Percentiles rank a stretch among this genome's conserved stretches.
Evolutionary conservation across 2,888 invertebrate species (phyloP).

Genomic region (Drosophila kambysellisi): DNA sequence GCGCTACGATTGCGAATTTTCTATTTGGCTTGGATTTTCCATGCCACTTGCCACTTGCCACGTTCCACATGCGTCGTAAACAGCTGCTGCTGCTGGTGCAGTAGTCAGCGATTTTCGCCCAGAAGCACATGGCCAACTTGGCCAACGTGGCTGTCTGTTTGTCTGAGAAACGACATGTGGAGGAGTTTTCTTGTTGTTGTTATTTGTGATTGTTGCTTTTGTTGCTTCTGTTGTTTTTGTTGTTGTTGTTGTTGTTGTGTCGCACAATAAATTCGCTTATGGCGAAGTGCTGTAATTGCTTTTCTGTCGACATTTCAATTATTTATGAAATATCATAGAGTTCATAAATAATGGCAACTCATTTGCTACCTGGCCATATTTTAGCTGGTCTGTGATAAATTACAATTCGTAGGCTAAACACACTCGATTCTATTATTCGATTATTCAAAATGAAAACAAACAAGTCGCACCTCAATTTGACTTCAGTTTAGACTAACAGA

Average conservation of each 20-base stretch:
- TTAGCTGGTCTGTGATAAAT: slow-evolving; percentile 56
- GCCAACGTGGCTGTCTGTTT: not conserved
- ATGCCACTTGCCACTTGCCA: not conserved
- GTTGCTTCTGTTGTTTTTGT: slow-evolving; percentile 8
- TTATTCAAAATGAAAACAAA: slow-evolving; percentile 31
- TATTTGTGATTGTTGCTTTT: slow-evolving; percentile 17
- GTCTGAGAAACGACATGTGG: slow-evolving; percentile 23
- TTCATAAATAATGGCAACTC: slow-evolving; percentile 61
- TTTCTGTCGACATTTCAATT: slow-evolving; percentile 74
- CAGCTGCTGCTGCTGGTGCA: slow-evolving; percentile 32
- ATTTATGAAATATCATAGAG: slow-evolving; percentile 72
- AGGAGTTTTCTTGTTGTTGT: slow-evolving; percentile 27
- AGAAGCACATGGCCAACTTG: slow-evolving; percentile 25
- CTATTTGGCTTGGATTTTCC: slow-evolving; percentile 27
- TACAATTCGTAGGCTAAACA: slow-evolving; percentile 32
- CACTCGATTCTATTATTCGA: slow-evolving; percentile 23
- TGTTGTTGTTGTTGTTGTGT: slow-evolving; percentile 20
- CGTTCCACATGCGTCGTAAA: slow-evolving; percentile 25
- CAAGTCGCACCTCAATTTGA: slow-evolving; percentile 31
- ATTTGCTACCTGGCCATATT: slow-evolving; percentile 48
- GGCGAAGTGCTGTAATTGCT: slow-evolving; percentile 57
- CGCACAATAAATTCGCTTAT: slow-evolving; percentile 51
- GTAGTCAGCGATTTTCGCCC: slow-evolving; percentile 15
- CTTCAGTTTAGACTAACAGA: slow-evolving; percentile 33
- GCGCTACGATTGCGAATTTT: slow-evolving; percentile 51